A percentile compares a stretch with the other conserved stretches of the same genome.
phyloP scores from a whole-genome alignment of 1,140 invertebrate species.

The Euwallacea similis region DNA sequence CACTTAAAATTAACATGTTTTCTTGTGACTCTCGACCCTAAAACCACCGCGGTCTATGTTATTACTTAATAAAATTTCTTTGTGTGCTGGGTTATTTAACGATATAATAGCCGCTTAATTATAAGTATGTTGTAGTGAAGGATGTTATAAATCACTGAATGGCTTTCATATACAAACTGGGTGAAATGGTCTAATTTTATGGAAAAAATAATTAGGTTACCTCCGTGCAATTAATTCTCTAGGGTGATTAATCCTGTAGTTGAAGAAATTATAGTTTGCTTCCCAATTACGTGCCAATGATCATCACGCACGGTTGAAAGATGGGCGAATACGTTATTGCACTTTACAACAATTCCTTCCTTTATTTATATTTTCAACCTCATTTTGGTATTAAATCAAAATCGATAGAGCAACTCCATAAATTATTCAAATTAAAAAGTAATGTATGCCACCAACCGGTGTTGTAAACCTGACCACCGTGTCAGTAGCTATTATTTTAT shows the following conservation, averaged over 20 bases:
- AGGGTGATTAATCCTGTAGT: no score
- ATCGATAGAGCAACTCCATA: neutral
- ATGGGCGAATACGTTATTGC: no score
- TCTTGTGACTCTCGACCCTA: no score
- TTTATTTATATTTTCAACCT: no score
- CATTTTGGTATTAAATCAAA: neutral
- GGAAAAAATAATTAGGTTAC: no score
- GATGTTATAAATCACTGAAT: slow-evolving; percentile 2
- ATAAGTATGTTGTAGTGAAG: neutral
- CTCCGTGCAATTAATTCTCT: no score
- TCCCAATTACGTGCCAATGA: neutral
- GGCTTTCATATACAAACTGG: no score
- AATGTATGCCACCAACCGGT: slow-evolving; percentile 22
- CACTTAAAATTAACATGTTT: no score
- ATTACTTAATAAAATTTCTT: neutral
- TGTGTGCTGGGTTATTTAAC: neutral
- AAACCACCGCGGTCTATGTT: no score
- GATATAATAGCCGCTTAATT: neutral
- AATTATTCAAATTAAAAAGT: slow-evolving; percentile 22
- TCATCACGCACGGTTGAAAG: neutral
- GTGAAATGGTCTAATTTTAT: no score
- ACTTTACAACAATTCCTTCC: no score
- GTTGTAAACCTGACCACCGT: slow-evolving; percentile 30
- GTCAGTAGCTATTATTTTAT: slow-evolving; percentile 35
- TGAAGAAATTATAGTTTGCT: neutral